Conservation (phyloP, 2,113 vertebrate species). For the Lepus europaeus region DNA sequence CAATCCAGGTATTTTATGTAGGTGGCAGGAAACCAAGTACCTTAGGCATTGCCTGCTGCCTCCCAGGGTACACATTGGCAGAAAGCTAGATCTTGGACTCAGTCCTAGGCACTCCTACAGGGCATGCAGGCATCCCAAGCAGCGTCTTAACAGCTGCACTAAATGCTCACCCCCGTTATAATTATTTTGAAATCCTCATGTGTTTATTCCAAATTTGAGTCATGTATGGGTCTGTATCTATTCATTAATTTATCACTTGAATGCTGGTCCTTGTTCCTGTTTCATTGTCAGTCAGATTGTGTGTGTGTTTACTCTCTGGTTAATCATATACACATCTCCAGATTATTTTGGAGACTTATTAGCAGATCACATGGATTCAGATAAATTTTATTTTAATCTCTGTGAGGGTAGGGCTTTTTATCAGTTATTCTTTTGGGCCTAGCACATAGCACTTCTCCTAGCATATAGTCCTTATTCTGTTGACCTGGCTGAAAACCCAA, state of each 20-base stretch:
- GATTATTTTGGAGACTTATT: background rate
- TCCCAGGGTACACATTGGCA: too few relatives aligned
- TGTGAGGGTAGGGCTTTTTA: background rate
- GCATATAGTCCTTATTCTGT: background rate
- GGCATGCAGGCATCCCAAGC: too few relatives aligned
- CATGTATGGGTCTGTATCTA: background rate
- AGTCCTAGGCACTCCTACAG: too few relatives aligned
- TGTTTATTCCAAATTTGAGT: background rate
- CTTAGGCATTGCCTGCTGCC: too few relatives aligned
- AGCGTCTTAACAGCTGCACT: too few relatives aligned
- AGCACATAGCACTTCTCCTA: background rate
- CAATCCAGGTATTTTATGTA: too few relatives aligned
- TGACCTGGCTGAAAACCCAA: background rate
- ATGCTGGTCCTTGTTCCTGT: background rate
- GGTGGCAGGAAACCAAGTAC: too few relatives aligned
- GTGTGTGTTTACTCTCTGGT: background rate
- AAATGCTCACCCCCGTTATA: background rate
- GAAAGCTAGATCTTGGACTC: too few relatives aligned
- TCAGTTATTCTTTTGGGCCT: background rate
- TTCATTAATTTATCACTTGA: background rate
- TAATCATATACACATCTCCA: background rate
- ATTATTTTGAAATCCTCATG: background rate
- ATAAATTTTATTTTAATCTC: background rate
- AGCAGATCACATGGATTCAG: background rate
- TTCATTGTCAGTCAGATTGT: constrained; percentile 1